phyloP scores from a whole-genome alignment of 1,140 invertebrate species.

The Caenorhabditis inopinata region DNA sequence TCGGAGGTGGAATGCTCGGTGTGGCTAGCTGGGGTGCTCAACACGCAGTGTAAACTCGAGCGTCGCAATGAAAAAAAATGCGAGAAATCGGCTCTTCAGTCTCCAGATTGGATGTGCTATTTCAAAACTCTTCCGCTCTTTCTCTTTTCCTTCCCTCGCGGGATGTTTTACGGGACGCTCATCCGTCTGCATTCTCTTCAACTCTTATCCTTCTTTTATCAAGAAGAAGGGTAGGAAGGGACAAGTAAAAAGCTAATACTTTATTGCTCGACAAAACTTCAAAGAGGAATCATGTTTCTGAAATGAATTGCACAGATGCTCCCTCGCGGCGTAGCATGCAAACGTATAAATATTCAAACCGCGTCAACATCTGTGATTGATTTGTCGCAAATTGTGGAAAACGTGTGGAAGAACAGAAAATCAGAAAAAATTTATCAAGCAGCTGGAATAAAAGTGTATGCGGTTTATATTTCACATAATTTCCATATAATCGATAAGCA shows the following conservation, averaged over 20 bases:
- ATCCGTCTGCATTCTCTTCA: background rate
- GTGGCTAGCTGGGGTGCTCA: conserved; percentile 27
- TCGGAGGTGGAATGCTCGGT: background rate
- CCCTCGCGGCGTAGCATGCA: no score
- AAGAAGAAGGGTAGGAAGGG: background rate
- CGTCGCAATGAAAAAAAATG: conserved; percentile 13
- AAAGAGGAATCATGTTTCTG: conserved; percentile 24
- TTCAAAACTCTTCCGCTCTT: background rate
- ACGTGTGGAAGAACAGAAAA: background rate
- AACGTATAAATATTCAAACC: no score
- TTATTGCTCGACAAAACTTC: conserved; percentile 7
- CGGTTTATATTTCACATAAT: no score
- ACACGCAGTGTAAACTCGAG: conserved; percentile 21
- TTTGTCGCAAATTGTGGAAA: background rate
- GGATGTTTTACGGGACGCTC: conserved; percentile 27
- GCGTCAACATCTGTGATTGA: conserved; percentile 10
- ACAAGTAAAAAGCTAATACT: conserved; percentile 3
- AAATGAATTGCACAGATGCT: conserved; percentile 28
- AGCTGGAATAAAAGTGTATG: no score
- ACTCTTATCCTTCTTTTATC: background rate
- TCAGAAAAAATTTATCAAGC: no score
- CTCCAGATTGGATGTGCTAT: background rate
- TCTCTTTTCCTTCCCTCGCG: background rate
- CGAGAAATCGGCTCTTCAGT: background rate
- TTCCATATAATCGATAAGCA: no score